These are phyloP conservation scores for Athalia rosae DNA, from an alignment of 2,888 invertebrate species.

Conservation along the genomic window DNA sequence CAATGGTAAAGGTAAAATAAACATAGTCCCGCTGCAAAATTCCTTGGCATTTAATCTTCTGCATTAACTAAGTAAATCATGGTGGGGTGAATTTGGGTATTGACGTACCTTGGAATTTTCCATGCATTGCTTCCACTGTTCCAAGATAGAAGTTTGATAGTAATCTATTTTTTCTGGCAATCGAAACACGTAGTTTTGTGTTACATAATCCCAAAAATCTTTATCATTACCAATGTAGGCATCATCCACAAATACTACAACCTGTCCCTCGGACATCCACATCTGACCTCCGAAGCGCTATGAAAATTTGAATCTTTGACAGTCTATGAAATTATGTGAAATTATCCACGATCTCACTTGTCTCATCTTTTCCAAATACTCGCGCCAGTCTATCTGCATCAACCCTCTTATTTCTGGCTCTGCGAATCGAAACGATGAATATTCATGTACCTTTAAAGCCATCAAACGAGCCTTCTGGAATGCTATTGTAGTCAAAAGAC, in stretches of 20 bases:
- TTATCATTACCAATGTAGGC: constrained; percentile 76
- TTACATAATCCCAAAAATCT: constrained; percentile 74
- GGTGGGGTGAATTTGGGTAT: neutral
- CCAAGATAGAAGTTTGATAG: constrained; percentile 73
- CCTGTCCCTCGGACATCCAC: constrained; percentile 73
- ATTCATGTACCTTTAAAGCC: constrained; percentile 53
- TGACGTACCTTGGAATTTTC: constrained; percentile 72
- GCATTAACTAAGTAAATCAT: neutral
- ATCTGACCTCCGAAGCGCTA: constrained; percentile 71
- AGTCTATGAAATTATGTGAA: neutral
- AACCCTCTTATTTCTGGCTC: constrained; percentile 55
- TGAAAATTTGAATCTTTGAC: constrained; percentile 16
- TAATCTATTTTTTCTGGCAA: constrained; percentile 67
- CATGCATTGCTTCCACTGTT: constrained; percentile 73
- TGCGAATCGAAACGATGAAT: constrained; percentile 54
- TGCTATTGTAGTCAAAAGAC: constrained; percentile 54
- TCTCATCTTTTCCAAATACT: constrained; percentile 69
- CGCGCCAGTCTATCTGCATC: constrained; percentile 73
- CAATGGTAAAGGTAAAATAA: constrained; percentile 76
- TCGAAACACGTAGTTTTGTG: constrained; percentile 73
- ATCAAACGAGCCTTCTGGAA: constrained; percentile 58
- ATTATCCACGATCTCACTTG: constrained; percentile 48
- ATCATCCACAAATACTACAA: constrained; percentile 75
- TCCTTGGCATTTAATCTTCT: constrained; percentile 38
- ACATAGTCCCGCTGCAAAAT: constrained; percentile 77